phyloP scores from a whole-genome alignment of 2,797 vertebrate genomes.

The Acipenser transmontanus region DNA sequence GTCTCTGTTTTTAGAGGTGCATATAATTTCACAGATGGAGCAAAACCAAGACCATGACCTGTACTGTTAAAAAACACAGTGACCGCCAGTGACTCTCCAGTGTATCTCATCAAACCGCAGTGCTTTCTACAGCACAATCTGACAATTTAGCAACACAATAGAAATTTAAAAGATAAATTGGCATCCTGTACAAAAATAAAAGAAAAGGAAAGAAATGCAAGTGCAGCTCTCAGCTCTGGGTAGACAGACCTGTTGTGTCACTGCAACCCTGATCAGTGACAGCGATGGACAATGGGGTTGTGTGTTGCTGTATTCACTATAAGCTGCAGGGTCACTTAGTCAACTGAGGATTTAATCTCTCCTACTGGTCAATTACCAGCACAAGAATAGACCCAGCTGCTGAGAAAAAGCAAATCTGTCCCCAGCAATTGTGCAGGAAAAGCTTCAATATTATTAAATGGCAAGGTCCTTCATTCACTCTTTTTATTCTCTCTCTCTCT shows the following conservation, averaged over 20 bases:
- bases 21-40: conserved; percentile 1
- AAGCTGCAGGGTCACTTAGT: conserved; percentile 42
- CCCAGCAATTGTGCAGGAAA: conserved; percentile 33
- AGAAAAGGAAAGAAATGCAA: conserved; percentile 35
- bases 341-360: conserved; percentile 37
- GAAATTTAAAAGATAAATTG: background rate
- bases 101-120: conserved; percentile 4
- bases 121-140: conserved; percentile 11
- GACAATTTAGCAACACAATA: conserved; percentile 1
- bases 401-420: conserved; percentile 37
- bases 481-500: conserved; percentile 3
- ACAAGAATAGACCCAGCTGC: conserved; percentile 41
- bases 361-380: conserved; percentile 46
- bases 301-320: conserved; percentile 32
- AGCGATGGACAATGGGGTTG: conserved; percentile 42
- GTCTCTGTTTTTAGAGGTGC: background rate
- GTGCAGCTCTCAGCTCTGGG: conserved; percentile 26
- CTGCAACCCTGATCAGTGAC: conserved; percentile 33
- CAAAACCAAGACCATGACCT: background rate
- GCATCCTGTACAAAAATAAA: conserved; percentile 16
- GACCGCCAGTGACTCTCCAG: background rate
- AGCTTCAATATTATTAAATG: conserved; percentile 34
- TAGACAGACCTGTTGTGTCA: conserved; percentile 39
- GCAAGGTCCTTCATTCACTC: conserved; percentile 7
- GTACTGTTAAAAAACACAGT: background rate